A percentile compares a stretch with the other conserved stretches of the same genome.
These are phyloP conservation scores for Galagoides demidoff DNA, from an alignment of 2,797 vertebrate species.

Conservation along the genomic window DNA sequence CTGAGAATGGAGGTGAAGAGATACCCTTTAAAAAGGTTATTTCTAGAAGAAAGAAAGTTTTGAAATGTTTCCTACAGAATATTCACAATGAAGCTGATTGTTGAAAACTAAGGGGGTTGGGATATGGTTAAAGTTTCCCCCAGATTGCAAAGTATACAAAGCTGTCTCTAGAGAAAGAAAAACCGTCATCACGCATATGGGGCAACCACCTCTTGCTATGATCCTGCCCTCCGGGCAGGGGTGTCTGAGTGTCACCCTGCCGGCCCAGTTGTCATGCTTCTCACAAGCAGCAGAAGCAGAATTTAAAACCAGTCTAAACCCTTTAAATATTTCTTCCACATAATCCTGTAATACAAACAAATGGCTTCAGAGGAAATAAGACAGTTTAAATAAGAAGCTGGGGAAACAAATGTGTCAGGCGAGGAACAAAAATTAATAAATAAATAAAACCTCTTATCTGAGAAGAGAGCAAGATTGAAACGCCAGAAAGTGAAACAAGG, in stretches of 20 bases:
- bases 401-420: background rate
- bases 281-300: background rate
- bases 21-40: slow-evolving; percentile 37
- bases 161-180: slow-evolving; percentile 4
- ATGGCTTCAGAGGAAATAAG: slow-evolving; percentile 38
- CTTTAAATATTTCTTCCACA: background rate
- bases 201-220: background rate
- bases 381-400: slow-evolving; percentile 10
- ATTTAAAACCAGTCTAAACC: slow-evolving; percentile 38
- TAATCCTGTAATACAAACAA: slow-evolving; percentile 24
- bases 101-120: background rate
- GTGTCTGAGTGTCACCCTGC: background rate
- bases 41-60: background rate
- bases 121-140: background rate
- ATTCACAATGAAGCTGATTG: background rate
- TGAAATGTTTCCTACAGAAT: slow-evolving; percentile 14
- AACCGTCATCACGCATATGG: background rate
- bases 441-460: slow-evolving; percentile 49
- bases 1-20: background rate
- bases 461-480: slow-evolving; percentile 39
- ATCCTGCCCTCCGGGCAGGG: background rate
- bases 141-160: background rate
- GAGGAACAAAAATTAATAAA: slow-evolving; percentile 60
- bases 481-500: background rate
- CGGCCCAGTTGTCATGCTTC: too few species aligned